Base-by-base conservation (phyloP, 2,888 invertebrate species). In the Agrypnus murinus region DNA sequence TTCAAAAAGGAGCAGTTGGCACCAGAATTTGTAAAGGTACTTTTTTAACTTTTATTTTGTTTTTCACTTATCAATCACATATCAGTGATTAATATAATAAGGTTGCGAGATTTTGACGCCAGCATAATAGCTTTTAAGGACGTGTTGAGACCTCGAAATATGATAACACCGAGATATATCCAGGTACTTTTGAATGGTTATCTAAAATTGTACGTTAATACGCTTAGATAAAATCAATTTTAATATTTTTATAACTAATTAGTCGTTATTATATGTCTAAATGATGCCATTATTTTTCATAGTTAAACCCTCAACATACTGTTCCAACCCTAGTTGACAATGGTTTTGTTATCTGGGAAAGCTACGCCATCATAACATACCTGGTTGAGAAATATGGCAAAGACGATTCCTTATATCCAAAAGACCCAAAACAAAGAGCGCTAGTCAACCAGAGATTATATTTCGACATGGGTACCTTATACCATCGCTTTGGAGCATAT, bases 251-350 rank as follows among this genome's bases (percentile, higher is more conserved):
- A n/a, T n/a, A n/a, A n/a, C n/a, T n/a, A n/a, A n/a, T n/a, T n/a
- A n/a, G n/a, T n/a, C n/a, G n/a, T n/a, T n/a, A n/a, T n/a, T n/a
- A n/a, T n/a, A n/a, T n/a, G n/a, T n/a, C n/a, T n/a, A n/a, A n/a
- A n/a, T n/a, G n/a, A n/a, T n/a, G n/a, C n/a, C n/a, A 19, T 25
- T n/a, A 19, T 25, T 10, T 25, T 57, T 57, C 3, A 10, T 9
- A 93, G 93, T 84, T 95, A 46, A 95, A 94, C 84, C 94, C 95
- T 0, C 95, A 95, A 85, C 95, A 95, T 84, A 91, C 92, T 43
- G 89, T 96, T 71, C 96, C 96, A 6, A 95, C 95, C 0, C 84
- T 96, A 65, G 92, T 93, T 72, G 96, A 96, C 86, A 91, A 93
- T 79, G 95, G 93, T 0, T 92, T 95, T 81, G 85, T 89, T 6